phyloP scores from a whole-genome alignment of 2,888 invertebrate genomes.

The Ditula angustiorana region DNA sequence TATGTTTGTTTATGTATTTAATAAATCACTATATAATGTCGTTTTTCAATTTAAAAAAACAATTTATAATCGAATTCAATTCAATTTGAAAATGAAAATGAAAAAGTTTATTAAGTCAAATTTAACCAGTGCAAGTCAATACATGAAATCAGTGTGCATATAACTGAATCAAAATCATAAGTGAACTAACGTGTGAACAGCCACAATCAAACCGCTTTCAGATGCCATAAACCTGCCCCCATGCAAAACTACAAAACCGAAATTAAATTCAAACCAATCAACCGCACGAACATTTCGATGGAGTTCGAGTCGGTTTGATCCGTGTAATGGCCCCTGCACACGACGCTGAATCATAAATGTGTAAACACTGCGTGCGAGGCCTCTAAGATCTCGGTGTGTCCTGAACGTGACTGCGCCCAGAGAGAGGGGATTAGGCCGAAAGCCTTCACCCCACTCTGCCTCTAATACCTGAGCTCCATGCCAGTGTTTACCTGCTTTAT shows the following conservation, averaged over 20 bases:
- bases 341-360: conserved; percentile 40
- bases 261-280: conserved; percentile 30
- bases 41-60: no score
- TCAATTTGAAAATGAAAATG: no score
- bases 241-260: conserved; percentile 24
- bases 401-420: conserved; percentile 55
- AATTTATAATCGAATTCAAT: no score
- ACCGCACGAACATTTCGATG: conserved; percentile 21
- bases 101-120: no score
- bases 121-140: no score
- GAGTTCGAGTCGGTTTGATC: conserved; percentile 1
- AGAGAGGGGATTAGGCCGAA: conserved; percentile 52
- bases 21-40: no score
- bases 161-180: no score
- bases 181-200: no score
- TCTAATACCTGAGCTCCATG: conserved; percentile 39
- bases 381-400: conserved; percentile 52
- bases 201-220: neutral
- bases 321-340: conserved; percentile 28
- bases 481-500: conserved; percentile 32
- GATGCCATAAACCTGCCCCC: conserved; percentile 15
- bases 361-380: conserved; percentile 44
- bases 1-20: no score
- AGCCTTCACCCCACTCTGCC: conserved; percentile 43
- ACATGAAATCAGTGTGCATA: no score